These are phyloP conservation scores for Micrastur ruficollis DNA, from an alignment of 2,797 vertebrate genomes.

Conservation along the genomic window DNA sequence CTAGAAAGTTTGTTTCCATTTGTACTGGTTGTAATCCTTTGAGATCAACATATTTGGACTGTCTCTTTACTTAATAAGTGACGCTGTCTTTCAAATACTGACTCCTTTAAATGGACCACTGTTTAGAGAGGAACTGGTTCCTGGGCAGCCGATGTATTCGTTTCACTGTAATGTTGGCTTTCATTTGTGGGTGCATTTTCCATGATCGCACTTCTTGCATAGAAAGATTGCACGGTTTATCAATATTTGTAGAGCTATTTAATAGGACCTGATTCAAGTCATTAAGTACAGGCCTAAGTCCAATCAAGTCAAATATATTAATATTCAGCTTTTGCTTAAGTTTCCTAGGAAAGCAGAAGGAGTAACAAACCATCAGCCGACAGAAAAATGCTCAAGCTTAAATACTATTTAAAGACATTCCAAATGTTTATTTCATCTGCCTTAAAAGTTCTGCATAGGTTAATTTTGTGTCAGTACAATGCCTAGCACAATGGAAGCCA, in stretches of 20 bases:
- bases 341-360: not conserved
- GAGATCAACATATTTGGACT: conserved; percentile 20
- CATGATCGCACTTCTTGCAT: not conserved
- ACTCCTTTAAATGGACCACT: not conserved
- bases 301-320: not conserved
- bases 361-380: not conserved
- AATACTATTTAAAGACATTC: not conserved
- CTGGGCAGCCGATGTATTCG: conserved; percentile 19
- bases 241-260: conserved; percentile 8
- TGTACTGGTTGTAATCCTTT: not conserved
- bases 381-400: not conserved
- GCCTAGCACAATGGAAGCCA: not conserved
- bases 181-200: conserved; percentile 48
- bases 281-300: not conserved
- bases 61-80: conserved; percentile 51
- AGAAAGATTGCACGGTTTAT: conserved; percentile 39
- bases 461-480: not conserved
- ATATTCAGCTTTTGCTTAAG: not conserved
- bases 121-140: conserved; percentile 40
- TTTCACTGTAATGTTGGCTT: conserved; percentile 25
- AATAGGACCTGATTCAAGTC: not conserved
- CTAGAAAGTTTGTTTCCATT: conserved; percentile 26
- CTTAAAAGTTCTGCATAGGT: not conserved
- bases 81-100: conserved; percentile 34
- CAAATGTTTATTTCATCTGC: not conserved